A percentile compares a stretch with the other conserved stretches of the same genome.
These are phyloP conservation scores for Avahi laniger DNA, from an alignment of 2,797 vertebrate genomes.

Conservation along the genomic window DNA sequence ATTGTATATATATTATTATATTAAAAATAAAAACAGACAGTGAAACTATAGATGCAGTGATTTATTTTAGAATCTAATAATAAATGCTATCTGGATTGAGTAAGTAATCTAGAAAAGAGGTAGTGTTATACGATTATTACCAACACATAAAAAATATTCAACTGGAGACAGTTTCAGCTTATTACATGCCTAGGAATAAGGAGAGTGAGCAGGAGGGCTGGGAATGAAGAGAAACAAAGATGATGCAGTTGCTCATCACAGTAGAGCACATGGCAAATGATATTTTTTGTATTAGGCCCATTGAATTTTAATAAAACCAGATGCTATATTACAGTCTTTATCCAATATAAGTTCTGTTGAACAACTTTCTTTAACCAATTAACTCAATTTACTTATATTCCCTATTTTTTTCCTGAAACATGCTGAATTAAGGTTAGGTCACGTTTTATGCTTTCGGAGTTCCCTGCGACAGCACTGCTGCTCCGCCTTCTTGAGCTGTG, in stretches of 20 bases:
- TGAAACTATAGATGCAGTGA: background rate
- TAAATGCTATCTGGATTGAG: background rate
- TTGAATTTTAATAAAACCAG: background rate
- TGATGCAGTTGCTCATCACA: background rate
- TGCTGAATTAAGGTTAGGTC: background rate
- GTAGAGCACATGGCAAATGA: background rate
- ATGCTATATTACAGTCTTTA: background rate
- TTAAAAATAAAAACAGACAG: background rate
- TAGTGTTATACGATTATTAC: background rate
- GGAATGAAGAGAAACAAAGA: background rate
- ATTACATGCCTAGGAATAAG: background rate
- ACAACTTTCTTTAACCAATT: background rate
- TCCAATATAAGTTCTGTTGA: background rate
- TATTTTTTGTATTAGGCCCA: background rate
- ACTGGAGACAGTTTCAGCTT: background rate
- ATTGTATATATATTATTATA: background rate
- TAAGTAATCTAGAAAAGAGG: background rate
- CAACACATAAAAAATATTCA: background rate
- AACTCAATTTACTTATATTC: background rate
- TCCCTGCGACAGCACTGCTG: rapidly evolving
- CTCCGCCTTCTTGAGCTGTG: background rate
- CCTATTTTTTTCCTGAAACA: background rate
- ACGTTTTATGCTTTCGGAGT: background rate
- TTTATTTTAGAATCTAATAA: conserved; percentile 26
- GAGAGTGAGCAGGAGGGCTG: background rate